Evolutionary conservation across 2,888 invertebrate genomes (phyloP).

Genomic region (Lamproptera curius): DNA sequence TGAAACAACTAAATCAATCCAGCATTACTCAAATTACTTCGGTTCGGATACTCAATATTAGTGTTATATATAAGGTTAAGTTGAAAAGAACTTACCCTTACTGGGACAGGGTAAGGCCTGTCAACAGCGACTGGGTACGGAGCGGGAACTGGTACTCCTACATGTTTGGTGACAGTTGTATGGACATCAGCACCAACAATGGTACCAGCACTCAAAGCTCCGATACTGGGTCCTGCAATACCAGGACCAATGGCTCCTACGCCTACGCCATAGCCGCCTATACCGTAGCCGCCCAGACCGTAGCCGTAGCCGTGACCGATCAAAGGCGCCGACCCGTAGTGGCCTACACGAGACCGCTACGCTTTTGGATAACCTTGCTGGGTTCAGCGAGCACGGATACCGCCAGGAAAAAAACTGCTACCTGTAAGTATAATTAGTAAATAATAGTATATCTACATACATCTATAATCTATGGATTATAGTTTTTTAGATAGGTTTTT

Average conservation of each 20-base stretch:
- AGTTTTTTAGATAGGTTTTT: too few species aligned
- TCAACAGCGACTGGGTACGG: slow-evolving; percentile 71
- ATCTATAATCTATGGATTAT: too few species aligned
- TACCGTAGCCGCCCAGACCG: slow-evolving; percentile 30
- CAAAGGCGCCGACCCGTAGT: slow-evolving; percentile 43
- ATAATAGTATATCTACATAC: too few species aligned
- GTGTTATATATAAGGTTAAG: not conserved
- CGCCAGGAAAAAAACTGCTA: slow-evolving; percentile 51
- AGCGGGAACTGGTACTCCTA: slow-evolving; percentile 69
- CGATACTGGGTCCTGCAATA: slow-evolving; percentile 22
- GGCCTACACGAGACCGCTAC: slow-evolving; percentile 63
- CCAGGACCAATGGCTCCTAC: slow-evolving; percentile 22
- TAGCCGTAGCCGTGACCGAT: slow-evolving; percentile 29
- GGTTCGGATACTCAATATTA: too few species aligned
- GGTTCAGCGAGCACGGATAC: slow-evolving; percentile 64
- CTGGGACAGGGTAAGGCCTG: slow-evolving; percentile 65
- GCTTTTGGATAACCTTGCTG: slow-evolving; percentile 65
- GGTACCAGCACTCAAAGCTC: slow-evolving; percentile 35
- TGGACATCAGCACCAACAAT: slow-evolving; percentile 69
- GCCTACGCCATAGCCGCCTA: slow-evolving; percentile 25
- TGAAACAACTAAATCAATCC: too few species aligned
- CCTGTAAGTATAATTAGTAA: slow-evolving; percentile 53
- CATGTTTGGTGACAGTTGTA: slow-evolving; percentile 70
- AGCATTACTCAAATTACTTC: too few species aligned
- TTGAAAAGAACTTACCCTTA: slow-evolving; percentile 44